Conservation (phyloP, 2,113 vertebrate genomes). For the Cinclus cinclus region DNA sequence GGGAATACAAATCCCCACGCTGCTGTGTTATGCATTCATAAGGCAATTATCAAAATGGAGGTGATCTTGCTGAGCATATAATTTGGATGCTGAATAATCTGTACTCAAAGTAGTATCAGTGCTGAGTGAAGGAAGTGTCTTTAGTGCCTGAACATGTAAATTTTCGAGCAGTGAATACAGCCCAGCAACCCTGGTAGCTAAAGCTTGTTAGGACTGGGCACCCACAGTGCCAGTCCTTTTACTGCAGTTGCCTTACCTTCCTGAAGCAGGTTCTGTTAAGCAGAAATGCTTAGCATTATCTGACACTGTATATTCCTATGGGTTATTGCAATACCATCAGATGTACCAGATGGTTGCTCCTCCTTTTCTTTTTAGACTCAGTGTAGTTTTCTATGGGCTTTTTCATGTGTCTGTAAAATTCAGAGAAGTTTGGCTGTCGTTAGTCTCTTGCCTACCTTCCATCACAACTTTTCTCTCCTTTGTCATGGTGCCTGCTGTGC, state of each 20-base stretch:
- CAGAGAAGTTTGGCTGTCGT: neutral
- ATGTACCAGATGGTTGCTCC: neutral
- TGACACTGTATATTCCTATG: neutral
- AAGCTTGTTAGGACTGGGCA: neutral
- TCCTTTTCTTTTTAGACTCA: neutral
- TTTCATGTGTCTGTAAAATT: neutral
- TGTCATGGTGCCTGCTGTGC: neutral
- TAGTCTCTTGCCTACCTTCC: neutral
- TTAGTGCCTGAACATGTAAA: neutral
- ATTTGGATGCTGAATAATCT: constrained; percentile 56
- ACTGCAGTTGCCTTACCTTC: neutral
- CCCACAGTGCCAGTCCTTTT: neutral
- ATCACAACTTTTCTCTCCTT: neutral
- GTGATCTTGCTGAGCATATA: constrained; percentile 21
- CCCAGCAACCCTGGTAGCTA: neutral
- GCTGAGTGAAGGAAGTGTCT: neutral
- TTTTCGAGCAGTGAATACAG: neutral
- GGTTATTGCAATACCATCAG: neutral
- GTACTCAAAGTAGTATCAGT: neutral
- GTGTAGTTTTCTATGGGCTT: neutral
- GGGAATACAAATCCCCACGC: constrained; percentile 57
- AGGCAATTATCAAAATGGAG: constrained; percentile 60
- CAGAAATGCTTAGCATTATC: neutral
- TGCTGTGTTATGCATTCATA: constrained; percentile 59
- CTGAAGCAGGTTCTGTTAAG: neutral